These are phyloP conservation scores for Cyclargus thomasi DNA, from an alignment of 1,140 invertebrate species.

Conservation along the genomic window DNA sequence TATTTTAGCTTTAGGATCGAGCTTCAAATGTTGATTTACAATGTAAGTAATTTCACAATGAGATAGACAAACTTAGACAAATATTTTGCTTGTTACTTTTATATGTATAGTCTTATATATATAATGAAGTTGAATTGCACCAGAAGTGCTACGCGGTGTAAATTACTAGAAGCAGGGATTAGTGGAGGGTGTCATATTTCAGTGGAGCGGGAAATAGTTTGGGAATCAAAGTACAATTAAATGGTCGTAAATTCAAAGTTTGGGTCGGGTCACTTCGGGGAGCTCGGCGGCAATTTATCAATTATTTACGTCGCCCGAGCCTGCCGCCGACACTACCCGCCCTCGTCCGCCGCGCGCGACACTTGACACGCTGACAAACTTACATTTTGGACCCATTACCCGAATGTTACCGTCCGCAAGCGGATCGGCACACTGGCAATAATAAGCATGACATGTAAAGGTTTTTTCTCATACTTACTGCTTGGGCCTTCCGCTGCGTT, in stretches of 20 bases:
- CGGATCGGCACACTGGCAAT: no score
- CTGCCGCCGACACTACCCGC: slow-evolving; percentile 45
- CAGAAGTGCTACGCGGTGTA: background rate
- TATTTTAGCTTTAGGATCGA: no score
- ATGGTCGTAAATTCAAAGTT: slow-evolving; percentile 72
- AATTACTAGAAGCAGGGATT: slow-evolving; percentile 20
- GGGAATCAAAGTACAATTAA: slow-evolving; percentile 73
- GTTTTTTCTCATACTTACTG: no score
- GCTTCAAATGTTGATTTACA: no score
- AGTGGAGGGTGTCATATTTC: slow-evolving; percentile 53
- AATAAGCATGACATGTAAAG: no score
- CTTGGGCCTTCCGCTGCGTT: no score
- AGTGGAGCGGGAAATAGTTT: slow-evolving; percentile 56
- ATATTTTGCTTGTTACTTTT: no score
- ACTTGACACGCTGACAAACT: slow-evolving; percentile 38
- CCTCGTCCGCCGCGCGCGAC: slow-evolving; percentile 45
- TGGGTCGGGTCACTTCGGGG: slow-evolving; percentile 67
- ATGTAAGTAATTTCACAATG: no score
- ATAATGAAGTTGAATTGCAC: background rate
- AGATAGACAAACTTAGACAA: no score
- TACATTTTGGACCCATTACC: no score
- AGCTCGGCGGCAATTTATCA: slow-evolving; percentile 70
- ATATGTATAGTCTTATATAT: no score
- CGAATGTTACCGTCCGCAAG: no score
- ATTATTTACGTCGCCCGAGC: slow-evolving; percentile 71